phyloP scores from a whole-genome alignment of 2,113 vertebrate genomes.

The Scopus umbretta region DNA sequence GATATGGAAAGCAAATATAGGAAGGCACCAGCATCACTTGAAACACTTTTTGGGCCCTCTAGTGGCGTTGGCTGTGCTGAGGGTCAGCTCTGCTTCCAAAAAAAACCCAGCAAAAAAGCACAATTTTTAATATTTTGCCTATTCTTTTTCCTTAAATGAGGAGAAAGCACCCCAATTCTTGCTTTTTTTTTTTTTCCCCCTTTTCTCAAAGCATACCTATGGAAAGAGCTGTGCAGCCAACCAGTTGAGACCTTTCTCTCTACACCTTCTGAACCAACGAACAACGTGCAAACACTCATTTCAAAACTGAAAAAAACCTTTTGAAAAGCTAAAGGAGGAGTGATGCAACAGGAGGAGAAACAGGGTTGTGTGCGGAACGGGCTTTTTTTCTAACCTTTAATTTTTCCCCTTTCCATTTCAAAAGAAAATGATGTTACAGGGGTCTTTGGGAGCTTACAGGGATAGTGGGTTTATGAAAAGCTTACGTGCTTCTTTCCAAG shows the following conservation, averaged over 20 bases:
- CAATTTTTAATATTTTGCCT: background rate
- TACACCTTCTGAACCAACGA: background rate
- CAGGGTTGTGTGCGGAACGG: rapidly evolving
- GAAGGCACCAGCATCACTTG: background rate
- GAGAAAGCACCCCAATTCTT: background rate
- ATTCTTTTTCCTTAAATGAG: background rate
- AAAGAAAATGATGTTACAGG: background rate
- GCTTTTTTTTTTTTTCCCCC: no score
- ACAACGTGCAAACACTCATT: background rate
- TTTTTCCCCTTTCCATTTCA: background rate
- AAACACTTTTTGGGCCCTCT: constrained; percentile 6
- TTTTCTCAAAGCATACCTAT: background rate
- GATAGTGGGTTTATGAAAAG: background rate
- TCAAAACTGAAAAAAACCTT: background rate
- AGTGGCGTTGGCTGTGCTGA: background rate
- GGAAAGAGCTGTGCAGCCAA: rapidly evolving
- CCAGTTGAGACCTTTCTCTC: background rate
- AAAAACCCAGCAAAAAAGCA: background rate
- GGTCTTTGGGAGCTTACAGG: background rate
- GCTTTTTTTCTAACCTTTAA: background rate
- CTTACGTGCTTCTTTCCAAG: background rate
- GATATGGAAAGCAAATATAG: rapidly evolving
- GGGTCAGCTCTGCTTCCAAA: background rate
- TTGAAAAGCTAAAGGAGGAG: background rate
- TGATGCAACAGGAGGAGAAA: background rate